Evolutionary conservation across 2,113 vertebrate genomes (phyloP).

Genomic region (Rhinolophus ferrumequinum): DNA sequence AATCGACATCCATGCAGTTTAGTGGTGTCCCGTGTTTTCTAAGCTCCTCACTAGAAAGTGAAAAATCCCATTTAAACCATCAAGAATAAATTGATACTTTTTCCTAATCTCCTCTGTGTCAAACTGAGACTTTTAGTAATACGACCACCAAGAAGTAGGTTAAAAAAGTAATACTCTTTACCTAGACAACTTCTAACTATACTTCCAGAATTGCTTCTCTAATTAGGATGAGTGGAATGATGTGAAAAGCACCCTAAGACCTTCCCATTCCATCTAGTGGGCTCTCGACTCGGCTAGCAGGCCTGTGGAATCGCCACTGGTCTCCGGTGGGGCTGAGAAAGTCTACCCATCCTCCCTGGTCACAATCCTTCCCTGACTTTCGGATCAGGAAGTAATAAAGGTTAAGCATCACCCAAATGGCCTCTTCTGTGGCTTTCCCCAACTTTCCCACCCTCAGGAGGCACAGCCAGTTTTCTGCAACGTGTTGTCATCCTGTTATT

Average conservation of each 20-base stretch:
- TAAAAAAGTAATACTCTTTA: neutral
- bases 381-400: neutral
- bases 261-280: neutral
- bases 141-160: neutral
- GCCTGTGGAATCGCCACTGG: neutral
- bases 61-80: neutral
- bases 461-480: neutral
- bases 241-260: neutral
- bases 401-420: neutral
- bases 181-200: neutral
- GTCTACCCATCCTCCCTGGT: neutral
- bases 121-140: slow-evolving; percentile 23
- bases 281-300: neutral
- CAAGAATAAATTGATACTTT: neutral
- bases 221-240: neutral
- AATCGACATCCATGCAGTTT: neutral
- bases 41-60: neutral
- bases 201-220: neutral
- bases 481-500: neutral
- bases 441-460: neutral
- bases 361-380: neutral
- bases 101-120: neutral
- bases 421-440: neutral
- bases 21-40: neutral
- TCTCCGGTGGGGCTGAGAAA: neutral